These are phyloP conservation scores for Gibbula magus DNA, from an alignment of 2,888 invertebrate genomes.

Conservation along the genomic window DNA sequence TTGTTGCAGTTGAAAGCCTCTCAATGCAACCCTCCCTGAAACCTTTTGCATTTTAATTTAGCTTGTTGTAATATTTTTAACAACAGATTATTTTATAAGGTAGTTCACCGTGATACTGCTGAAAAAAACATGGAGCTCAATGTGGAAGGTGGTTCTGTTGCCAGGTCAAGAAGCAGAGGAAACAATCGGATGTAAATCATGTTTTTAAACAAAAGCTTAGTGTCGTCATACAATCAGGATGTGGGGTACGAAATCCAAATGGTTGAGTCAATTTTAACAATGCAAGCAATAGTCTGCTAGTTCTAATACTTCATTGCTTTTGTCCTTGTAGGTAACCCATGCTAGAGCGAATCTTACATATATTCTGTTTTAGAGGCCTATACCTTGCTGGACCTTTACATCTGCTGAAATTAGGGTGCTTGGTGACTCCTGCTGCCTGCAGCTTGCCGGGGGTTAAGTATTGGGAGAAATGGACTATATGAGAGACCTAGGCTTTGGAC, in stretches of 20 bases:
- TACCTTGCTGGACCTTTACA: not conserved
- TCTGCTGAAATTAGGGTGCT: too few relatives aligned
- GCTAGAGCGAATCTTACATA: not conserved
- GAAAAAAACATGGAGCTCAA: too few relatives aligned
- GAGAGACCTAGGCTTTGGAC: too few relatives aligned
- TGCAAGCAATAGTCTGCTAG: not conserved
- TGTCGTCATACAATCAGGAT: not conserved
- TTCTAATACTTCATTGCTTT: not conserved
- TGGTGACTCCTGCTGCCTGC: too few relatives aligned
- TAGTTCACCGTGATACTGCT: too few relatives aligned
- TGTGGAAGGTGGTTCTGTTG: not conserved
- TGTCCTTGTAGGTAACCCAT: not conserved
- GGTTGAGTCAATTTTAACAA: slow-evolving; percentile 14
- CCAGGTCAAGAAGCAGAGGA: not conserved
- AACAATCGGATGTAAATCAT: not conserved
- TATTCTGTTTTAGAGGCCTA: slow-evolving; percentile 11
- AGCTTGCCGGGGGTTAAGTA: too few relatives aligned
- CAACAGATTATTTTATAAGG: too few relatives aligned
- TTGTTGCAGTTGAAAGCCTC: too few relatives aligned
- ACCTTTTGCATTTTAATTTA: too few relatives aligned
- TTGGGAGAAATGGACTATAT: too few relatives aligned
- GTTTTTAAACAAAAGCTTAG: not conserved
- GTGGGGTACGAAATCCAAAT: slow-evolving; percentile 17
- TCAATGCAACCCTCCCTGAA: too few relatives aligned
- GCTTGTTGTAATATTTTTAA: too few relatives aligned